Conservation (phyloP, 2,113 vertebrate species). For the Apaloderma vittatum region DNA sequence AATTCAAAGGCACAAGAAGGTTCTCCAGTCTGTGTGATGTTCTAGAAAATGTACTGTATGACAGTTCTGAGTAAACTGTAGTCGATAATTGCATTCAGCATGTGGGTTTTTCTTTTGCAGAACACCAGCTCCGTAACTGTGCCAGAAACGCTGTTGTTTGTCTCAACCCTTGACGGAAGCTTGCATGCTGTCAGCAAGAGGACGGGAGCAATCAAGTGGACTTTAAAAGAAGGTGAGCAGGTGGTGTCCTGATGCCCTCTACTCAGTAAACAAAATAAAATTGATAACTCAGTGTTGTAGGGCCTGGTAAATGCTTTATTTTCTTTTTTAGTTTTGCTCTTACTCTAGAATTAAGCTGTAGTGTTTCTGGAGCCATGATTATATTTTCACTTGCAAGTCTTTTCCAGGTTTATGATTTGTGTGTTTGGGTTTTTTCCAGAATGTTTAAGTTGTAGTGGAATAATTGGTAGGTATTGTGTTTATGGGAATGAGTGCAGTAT, state of each 20-base stretch:
- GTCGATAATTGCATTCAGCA: neutral
- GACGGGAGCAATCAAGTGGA: conserved; percentile 96
- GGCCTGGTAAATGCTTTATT: neutral
- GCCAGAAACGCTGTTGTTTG: conserved; percentile 94
- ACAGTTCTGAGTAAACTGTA: neutral
- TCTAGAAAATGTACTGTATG: neutral
- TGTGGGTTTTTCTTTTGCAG: conserved; percentile 71
- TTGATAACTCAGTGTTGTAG: neutral
- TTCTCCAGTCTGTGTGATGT: neutral
- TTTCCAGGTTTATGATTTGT: neutral
- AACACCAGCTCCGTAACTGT: conserved; percentile 88
- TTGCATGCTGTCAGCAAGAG: conserved; percentile 96
- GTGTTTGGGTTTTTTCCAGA: neutral
- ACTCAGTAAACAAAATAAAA: neutral
- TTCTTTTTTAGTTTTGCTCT: neutral
- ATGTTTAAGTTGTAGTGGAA: neutral
- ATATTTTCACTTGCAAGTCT: neutral
- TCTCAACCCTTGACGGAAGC: conserved; percentile 96
- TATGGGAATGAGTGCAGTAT: neutral
- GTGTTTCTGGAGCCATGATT: neutral
- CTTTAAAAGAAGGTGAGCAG: conserved; percentile 94
- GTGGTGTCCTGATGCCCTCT: neutral
- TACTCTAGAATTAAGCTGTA: neutral
- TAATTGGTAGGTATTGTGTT: neutral
- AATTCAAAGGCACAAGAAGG: neutral